A percentile compares a stretch with the other conserved stretches of the same genome.
Conservation (phyloP, 2,888 invertebrate genomes). For the Mythimna vitellina region DNA sequence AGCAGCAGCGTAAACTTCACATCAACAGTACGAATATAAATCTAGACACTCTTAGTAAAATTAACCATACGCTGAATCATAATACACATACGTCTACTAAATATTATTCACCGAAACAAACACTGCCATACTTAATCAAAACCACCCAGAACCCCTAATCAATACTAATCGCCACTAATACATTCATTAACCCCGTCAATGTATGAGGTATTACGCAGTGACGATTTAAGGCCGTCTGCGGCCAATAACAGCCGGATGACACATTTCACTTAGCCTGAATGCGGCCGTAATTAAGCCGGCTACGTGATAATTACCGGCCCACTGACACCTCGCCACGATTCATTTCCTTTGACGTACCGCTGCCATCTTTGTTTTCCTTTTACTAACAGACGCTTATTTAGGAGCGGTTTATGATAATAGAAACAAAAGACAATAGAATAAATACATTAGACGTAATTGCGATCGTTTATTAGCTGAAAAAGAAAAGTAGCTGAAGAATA, state of each 20-base stretch:
- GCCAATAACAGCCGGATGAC: slow-evolving; percentile 74
- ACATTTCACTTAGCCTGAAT: slow-evolving; percentile 84
- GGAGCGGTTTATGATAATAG: slow-evolving; percentile 56
- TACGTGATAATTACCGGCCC: slow-evolving; percentile 83
- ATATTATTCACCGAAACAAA: not conserved
- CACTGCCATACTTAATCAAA: slow-evolving; percentile 27
- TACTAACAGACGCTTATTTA: slow-evolving; percentile 60
- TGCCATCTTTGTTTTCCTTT: slow-evolving; percentile 77
- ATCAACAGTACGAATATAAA: not conserved
- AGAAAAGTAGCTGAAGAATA: slow-evolving; percentile 30
- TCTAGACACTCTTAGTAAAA: slow-evolving; percentile 6
- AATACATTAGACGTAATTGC: slow-evolving; percentile 45
- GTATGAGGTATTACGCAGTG: slow-evolving; percentile 60
- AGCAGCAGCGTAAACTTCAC: not conserved
- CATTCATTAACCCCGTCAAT: slow-evolving; percentile 61
- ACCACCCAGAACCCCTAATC: slow-evolving; percentile 28
- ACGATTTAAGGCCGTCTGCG: slow-evolving; percentile 55
- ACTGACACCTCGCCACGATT: slow-evolving; percentile 78
- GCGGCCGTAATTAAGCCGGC: slow-evolving; percentile 82
- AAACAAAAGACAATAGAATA: slow-evolving; percentile 49
- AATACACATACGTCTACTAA: not conserved
- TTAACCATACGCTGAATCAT: not conserved
- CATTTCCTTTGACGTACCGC: slow-evolving; percentile 76
- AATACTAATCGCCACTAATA: slow-evolving; percentile 52
- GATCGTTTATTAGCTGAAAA: slow-evolving; percentile 42